Percentiles rank a stretch among this genome's conserved stretches.
These are phyloP conservation scores for Cepaea nemoralis DNA, from an alignment of 1,140 invertebrate species.

Conservation along the genomic window DNA sequence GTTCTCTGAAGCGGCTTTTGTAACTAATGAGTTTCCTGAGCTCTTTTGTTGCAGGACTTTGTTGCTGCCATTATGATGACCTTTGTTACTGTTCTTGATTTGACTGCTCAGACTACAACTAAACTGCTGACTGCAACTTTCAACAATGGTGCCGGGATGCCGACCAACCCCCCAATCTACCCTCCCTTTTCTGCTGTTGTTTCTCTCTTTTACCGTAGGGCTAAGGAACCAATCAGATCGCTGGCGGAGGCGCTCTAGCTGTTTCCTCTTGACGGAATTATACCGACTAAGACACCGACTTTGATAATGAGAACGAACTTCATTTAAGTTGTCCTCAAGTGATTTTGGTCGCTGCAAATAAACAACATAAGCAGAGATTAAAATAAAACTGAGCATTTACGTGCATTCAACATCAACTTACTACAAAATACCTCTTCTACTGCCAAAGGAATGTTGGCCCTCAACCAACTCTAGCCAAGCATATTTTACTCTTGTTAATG, in stretches of 20 bases:
- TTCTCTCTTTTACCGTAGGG: slow-evolving; percentile 45
- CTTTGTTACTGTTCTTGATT: neutral
- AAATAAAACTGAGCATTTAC: too few species aligned
- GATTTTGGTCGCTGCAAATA: slow-evolving; percentile 65
- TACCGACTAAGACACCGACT: slow-evolving; percentile 64
- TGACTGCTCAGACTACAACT: slow-evolving; percentile 1
- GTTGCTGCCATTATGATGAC: slow-evolving; percentile 30
- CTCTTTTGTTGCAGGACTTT: slow-evolving; percentile 49
- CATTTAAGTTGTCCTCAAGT: slow-evolving; percentile 66
- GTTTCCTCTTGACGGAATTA: slow-evolving; percentile 69
- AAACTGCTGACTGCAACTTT: slow-evolving; percentile 7
- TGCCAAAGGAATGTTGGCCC: too few species aligned
- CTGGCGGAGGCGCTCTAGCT: slow-evolving; percentile 65
- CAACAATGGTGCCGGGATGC: slow-evolving; percentile 30
- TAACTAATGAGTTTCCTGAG: slow-evolving; percentile 63
- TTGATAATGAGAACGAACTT: slow-evolving; percentile 54
- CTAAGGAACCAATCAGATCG: slow-evolving; percentile 69
- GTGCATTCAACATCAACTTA: too few species aligned
- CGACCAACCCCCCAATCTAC: slow-evolving; percentile 45
- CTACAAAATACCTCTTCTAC: too few species aligned
- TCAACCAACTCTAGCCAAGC: too few species aligned
- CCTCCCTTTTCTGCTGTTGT: slow-evolving; percentile 42
- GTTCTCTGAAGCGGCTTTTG: slow-evolving; percentile 65
- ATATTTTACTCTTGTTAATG: too few species aligned
- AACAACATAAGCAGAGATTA: slow-evolving; percentile 3